A percentile compares a stretch with the other conserved stretches of the same genome.
phyloP scores from a whole-genome alignment of 2,888 invertebrate species.

The Atethmia centrago region DNA sequence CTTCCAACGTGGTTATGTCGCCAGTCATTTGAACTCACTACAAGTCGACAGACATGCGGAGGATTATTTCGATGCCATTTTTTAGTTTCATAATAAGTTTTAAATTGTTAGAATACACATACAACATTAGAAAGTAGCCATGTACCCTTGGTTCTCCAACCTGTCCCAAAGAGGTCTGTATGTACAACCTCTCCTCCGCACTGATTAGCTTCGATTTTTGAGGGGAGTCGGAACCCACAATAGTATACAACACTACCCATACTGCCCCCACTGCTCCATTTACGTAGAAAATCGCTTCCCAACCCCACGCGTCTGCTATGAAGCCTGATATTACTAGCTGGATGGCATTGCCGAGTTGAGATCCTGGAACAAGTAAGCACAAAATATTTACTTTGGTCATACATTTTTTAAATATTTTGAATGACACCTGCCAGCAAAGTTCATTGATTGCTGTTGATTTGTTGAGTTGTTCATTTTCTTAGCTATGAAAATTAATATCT shows the following conservation, averaged over 20 bases:
- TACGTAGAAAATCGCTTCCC: slow-evolving; percentile 93
- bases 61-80: not conserved
- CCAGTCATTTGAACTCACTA: not conserved
- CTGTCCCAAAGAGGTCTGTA: slow-evolving; percentile 89
- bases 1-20: too few species aligned
- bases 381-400: not conserved
- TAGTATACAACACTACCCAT: slow-evolving; percentile 90
- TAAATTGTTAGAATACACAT: not conserved
- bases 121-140: not conserved
- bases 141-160: slow-evolving; percentile 76
- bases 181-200: slow-evolving; percentile 92
- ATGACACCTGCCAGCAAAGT: too few species aligned
- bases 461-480: too few species aligned
- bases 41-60: too few species aligned
- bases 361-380: slow-evolving; percentile 78
- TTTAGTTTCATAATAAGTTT: not conserved
- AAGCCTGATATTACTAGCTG: slow-evolving; percentile 88
- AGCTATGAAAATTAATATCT: too few species aligned
- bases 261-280: slow-evolving; percentile 89
- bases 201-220: slow-evolving; percentile 90
- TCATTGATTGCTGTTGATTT: too few species aligned
- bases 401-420: too few species aligned
- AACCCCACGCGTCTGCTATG: slow-evolving; percentile 87
- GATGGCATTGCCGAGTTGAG: slow-evolving; percentile 91
- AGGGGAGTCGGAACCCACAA: slow-evolving; percentile 92